Base-by-base conservation (phyloP, 2,113 vertebrate genomes). In the Mystacornis crossleyi region DNA sequence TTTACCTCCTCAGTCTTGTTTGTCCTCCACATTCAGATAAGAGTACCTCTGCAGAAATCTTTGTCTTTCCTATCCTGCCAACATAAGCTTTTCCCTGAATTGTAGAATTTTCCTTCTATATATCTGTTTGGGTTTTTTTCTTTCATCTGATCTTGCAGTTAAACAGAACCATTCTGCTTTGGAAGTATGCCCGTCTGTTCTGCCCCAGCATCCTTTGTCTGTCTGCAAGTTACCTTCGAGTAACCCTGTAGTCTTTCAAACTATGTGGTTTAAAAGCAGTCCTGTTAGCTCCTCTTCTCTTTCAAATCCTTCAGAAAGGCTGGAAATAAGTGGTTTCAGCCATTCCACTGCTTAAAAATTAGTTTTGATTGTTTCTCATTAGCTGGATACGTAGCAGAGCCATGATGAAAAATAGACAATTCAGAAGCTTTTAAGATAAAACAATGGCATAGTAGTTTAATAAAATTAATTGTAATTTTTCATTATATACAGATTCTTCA, bases 211-310 rank as follows among this genome's bases (percentile, higher is more conserved):
- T 82, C 82, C 61, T 94, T 93, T 88, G 73, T 90, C 75, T 91
- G 54, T 31, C 42, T 80, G 55, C 33, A 79, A 85, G 66, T 61
- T 92, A 81, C 88, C 75, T 85, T 80, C 2, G 2, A 64, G 45
- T 85, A 73, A 93, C 74, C 69, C 78, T 85, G 73, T 11, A 50
- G 81, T 83, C 60, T 92, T 87, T 93, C 51, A 67, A 89, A 86
- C 60, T 36, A 8, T 80, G 48, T 60, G 40, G 40, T 81, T 95
- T 74, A 73, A 81, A 90, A 91, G 64, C 58, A 54, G 72, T 71
- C 73, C 69, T 86, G 40, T 81, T 90, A 86, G 55, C 24, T 93
- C 43, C 60, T 62, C 18, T 70, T 77, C 45, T 83, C 24, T 84
- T 89, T 80, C 75, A 66, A 21, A 62, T 80, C 47, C 29, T 70